phyloP scores from a whole-genome alignment of 2,113 vertebrate genomes.

The Chaenocephalus aceratus region DNA sequence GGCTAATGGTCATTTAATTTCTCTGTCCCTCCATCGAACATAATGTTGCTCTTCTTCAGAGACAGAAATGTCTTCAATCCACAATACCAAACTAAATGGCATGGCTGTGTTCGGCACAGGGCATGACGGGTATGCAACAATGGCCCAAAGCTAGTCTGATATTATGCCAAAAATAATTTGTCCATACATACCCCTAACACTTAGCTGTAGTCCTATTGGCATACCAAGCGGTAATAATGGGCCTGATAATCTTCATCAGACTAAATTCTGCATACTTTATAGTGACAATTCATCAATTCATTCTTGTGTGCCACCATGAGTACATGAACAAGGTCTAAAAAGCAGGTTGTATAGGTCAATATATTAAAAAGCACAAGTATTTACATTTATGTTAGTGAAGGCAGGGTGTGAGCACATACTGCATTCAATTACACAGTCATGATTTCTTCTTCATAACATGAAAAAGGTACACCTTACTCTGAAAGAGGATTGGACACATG shows the following conservation, averaged over 20 bases:
- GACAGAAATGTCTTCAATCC: neutral
- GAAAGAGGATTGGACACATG: constrained; percentile 5
- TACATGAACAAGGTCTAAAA: neutral
- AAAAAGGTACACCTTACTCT: neutral
- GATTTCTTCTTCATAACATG: too few relatives aligned
- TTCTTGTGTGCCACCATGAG: neutral
- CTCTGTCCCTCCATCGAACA: neutral
- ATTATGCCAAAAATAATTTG: neutral
- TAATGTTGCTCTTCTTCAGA: neutral
- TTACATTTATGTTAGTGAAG: too few relatives aligned
- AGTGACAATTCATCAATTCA: neutral
- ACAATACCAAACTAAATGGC: neutral
- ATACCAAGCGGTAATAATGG: neutral
- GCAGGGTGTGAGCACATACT: neutral
- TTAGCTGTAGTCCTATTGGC: neutral
- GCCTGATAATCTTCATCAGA: neutral
- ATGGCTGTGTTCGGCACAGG: neutral
- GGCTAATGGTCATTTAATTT: neutral
- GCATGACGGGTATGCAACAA: neutral
- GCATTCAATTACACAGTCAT: too few relatives aligned
- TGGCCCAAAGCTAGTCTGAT: neutral
- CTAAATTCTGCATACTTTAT: neutral
- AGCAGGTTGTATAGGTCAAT: neutral
- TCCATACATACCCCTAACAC: neutral
- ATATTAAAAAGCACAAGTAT: neutral